Evolutionary conservation across 2,888 invertebrate genomes (phyloP).

Genomic region (Apamea anceps): DNA sequence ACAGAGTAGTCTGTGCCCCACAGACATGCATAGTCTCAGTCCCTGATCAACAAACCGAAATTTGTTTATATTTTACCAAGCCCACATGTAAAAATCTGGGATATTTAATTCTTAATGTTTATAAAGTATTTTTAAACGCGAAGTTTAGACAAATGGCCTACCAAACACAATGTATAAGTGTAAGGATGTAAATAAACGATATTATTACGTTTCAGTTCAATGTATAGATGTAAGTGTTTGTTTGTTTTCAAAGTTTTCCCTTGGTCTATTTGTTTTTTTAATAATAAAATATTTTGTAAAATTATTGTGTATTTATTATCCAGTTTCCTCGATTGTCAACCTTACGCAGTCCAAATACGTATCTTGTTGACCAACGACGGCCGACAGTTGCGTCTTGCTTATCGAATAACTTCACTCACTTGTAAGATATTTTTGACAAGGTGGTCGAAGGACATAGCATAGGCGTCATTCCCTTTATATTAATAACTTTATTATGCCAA

Average conservation of each 20-base stretch:
- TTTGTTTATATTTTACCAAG: too few relatives aligned
- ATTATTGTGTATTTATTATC: slow-evolving; percentile 46
- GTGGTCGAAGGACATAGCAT: neutral
- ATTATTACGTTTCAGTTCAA: slow-evolving; percentile 73
- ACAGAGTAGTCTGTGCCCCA: neutral
- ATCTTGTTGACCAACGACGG: neutral
- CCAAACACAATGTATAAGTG: slow-evolving; percentile 57
- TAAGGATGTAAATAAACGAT: slow-evolving; percentile 76
- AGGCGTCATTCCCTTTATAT: too few relatives aligned
- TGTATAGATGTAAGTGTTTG: slow-evolving; percentile 77
- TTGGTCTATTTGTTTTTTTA: slow-evolving; percentile 77
- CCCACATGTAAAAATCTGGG: neutral
- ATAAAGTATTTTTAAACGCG: slow-evolving; percentile 20
- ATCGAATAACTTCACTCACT: neutral
- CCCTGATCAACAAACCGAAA: neutral
- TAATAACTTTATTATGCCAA: neutral
- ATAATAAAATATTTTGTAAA: slow-evolving; percentile 78
- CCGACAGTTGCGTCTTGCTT: slow-evolving; percentile 5
- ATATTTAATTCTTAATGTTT: neutral
- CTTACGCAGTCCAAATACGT: neutral
- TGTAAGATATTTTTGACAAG: too few relatives aligned
- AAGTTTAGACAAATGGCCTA: slow-evolving; percentile 64
- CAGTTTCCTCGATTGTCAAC: neutral
- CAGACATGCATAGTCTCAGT: neutral
- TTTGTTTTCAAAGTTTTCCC: slow-evolving; percentile 80